Base-by-base conservation (phyloP, 1,140 invertebrate species). In the Liolophura sinensis region DNA sequence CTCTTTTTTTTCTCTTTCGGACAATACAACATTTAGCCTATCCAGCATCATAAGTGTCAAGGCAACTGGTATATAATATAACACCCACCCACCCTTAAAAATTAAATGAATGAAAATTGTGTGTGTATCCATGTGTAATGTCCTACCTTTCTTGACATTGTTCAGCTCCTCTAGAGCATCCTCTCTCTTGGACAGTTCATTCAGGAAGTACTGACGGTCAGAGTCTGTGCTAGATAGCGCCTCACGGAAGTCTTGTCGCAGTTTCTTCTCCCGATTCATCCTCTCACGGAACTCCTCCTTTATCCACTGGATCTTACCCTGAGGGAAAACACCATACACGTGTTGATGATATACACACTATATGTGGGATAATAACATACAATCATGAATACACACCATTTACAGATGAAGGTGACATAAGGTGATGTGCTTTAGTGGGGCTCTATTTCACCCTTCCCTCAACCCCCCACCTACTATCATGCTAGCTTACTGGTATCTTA, bases 251-350 rank as follows among this genome's bases (percentile, higher is more conserved):
- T 80, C 79, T 49, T 73, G 68, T 12, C 74, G 72, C 25, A 81
- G 62, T 18, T 72, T 72, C 18, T 75, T 70, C 64, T 82, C 80
- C 59, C 71, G 52, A 25, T 71, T 70, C 18, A 75, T 70, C 16
- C 73, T 67, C 6, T 77, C 73, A 49, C 73, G 50, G 11, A 81
- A 22, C 60, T 81, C 77, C 20, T 54, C 62, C 56, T 74, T 60
- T 60, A 82, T 64, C 80, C 80, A 82, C 40, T 81, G 78, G 67
- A 81, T 69, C 63, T 82, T 82, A 65, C 73, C 76, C 77, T 82
- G 64, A 18, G 48, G 20, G 1, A 5, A 54, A n/a, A 54, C 7
- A 20, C 3, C n/a, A 24, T 4, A 54, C 12, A 20, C 3, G 24
- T 40, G n/a, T 51, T n/a, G n/a, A 40, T 9, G 9, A 40, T 40